Base-by-base conservation (phyloP, 1,140 invertebrate species). In the Solen grandis region DNA sequence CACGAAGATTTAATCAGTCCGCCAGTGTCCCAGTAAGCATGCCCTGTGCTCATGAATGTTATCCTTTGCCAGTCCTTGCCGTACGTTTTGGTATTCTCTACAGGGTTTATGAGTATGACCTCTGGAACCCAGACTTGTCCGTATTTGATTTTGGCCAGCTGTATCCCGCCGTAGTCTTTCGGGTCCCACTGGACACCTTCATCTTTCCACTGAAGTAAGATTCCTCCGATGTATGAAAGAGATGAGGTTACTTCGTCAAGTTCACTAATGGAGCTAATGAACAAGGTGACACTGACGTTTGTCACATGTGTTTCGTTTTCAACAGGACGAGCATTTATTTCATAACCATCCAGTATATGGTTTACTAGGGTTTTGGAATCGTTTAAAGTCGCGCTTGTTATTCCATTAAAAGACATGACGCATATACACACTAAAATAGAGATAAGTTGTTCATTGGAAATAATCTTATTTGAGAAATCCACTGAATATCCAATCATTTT, bases 1-100 rank as follows among this genome's bases (percentile, higher is more conserved):
- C 99, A 99, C 57, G 97, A 99, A 92, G 97, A 98, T 95, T 99
- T 95, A 91, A 99, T 99, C 89, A 99, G 36, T 29, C 57, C 54
- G 27, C 29, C 72, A 0, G 59, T 63, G 8, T 46, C 14, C 74
- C 74, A 84, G 3, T 27, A 13, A 8, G 60, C 22, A 36, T 29
- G 19, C 52, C 75, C 46, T 33, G 31, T 27, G 2, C 16, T 1
- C 22, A 57, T 19, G 50, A 80, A 16, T 4, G 50, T 19, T n/a
- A 75, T 62, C 27, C 66, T 36, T 22, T 69, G 38, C 55, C 36
- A 60, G 14, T 33, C 38, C 2, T 57, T 59, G 13, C 72, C 76
- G 5, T 80, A 50, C 8, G 38, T 29, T 10, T n/a, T 8, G 27
- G 41, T 25, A n/a, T 69, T 50, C 2, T 54, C 46, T 5, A 72